Base-by-base conservation (phyloP, 2,888 invertebrate species). In the Epistrophe grossulariae region DNA sequence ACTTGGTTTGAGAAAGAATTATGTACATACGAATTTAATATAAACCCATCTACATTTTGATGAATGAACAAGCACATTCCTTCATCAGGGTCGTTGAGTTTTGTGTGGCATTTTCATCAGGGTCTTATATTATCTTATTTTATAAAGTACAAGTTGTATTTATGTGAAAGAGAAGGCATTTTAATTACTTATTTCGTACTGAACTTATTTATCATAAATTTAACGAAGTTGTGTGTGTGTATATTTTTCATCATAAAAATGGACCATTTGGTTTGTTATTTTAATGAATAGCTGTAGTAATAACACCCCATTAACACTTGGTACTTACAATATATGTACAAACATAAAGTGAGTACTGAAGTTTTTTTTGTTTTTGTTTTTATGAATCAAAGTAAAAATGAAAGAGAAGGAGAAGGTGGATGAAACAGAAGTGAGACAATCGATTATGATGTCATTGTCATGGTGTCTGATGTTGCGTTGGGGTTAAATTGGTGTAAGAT, bases 301-400 rank as follows among this genome's bases (percentile, higher is more conserved):
- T 74, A 68, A 40, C 83, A 82, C 79, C 82, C 82, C 79, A 87
- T 82, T 81, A 83, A 64, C 82, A 82, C 87, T 80, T 80, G 66
- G 59, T 45, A 57, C 24, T 24, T 24, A 24, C 11, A 15, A 40
- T 28, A n/a, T n/a, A n/a, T n/a, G n/a, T n/a, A n/a, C n/a, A n/a
- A n/a, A n/a, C n/a, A n/a, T 45, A n/a, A 38, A 72, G 66, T 66
- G 55, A 35, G 70, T 38, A 9, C 10, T 48, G 19, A 10, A 52
- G 66, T 13, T 35, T 4, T 45, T 64, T 64, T 8, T 9, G 0
- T 48, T 48, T 48, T 48, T 50, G 3, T 50, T 11, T 50, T 50
- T 11, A 0, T 24, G 19, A 24, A 52, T 4, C 6, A 13, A 52
- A 48, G 4, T 6, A 5, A 52, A 55, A 24, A 28, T 52, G 13